Conservation (phyloP, 2,797 vertebrate species). For the Pristis pectinata region DNA sequence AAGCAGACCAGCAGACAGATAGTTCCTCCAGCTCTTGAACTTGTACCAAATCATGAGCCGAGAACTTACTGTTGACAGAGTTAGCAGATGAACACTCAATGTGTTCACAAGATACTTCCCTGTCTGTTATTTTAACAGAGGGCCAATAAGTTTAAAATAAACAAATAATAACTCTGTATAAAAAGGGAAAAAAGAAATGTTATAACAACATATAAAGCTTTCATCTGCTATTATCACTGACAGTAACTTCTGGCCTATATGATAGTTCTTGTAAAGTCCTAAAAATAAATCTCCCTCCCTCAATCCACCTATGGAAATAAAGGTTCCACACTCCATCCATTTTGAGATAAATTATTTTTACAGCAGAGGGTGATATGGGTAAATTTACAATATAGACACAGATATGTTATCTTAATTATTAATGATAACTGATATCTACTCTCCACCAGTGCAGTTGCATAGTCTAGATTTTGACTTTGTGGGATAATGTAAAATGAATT, state of each 20-base stretch:
- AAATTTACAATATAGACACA: too few species aligned
- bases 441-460: not conserved
- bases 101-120: not conserved
- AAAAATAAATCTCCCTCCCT: not conserved
- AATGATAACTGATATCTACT: not conserved
- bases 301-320: not conserved
- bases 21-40: constrained; percentile 29
- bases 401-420: not conserved
- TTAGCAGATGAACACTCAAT: not conserved
- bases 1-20: constrained; percentile 5
- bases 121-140: not conserved
- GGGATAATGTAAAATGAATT: not conserved
- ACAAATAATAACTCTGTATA: not conserved
- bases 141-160: not conserved
- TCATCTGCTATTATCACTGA: constrained; percentile 1
- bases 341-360: not conserved
- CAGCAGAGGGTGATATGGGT: not conserved
- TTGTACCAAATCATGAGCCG: not conserved
- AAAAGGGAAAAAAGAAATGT: not conserved
- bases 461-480: not conserved
- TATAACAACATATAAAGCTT: not conserved
- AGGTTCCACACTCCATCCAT: not conserved
- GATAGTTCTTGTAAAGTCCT: not conserved
- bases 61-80: not conserved
- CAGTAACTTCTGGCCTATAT: not conserved